Percentiles rank a stretch among this genome's conserved stretches.
Evolutionary conservation across 2,113 vertebrate species (phyloP).

Genomic region (Isichthys henryi): DNA sequence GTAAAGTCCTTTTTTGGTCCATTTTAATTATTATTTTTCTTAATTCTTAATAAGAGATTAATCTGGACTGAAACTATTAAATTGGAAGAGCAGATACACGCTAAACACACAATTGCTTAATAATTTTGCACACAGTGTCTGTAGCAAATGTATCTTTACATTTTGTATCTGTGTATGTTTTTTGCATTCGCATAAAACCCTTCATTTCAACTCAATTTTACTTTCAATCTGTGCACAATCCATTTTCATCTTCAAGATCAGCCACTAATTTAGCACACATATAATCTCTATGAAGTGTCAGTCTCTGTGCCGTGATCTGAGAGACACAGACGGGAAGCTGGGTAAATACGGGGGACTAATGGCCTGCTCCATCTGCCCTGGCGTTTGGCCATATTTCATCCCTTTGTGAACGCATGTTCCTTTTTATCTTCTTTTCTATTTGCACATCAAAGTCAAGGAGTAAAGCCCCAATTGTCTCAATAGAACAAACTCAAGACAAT

Average conservation of each 20-base stretch:
- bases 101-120: background rate
- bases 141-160: background rate
- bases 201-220: background rate
- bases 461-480: slow-evolving; percentile 56
- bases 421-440: slow-evolving; percentile 45
- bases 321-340: slow-evolving; percentile 29
- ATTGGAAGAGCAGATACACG: background rate
- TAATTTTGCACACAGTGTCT: background rate
- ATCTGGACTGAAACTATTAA: background rate
- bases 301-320: slow-evolving; percentile 29
- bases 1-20: background rate
- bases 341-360: background rate
- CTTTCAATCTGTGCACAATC: background rate
- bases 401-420: slow-evolving; percentile 58
- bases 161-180: background rate
- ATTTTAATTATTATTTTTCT: background rate
- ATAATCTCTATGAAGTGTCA: slow-evolving; percentile 25
- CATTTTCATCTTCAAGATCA: background rate
- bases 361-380: slow-evolving; percentile 48
- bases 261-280: slow-evolving; percentile 3
- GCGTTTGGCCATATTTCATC: slow-evolving; percentile 56
- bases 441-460: slow-evolving; percentile 73
- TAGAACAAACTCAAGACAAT: slow-evolving; percentile 43
- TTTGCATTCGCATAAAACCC: background rate
- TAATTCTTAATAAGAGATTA: background rate